Evolutionary conservation across 2,797 vertebrate genomes (phyloP).

Genomic region (Fistularia tabacaria): DNA sequence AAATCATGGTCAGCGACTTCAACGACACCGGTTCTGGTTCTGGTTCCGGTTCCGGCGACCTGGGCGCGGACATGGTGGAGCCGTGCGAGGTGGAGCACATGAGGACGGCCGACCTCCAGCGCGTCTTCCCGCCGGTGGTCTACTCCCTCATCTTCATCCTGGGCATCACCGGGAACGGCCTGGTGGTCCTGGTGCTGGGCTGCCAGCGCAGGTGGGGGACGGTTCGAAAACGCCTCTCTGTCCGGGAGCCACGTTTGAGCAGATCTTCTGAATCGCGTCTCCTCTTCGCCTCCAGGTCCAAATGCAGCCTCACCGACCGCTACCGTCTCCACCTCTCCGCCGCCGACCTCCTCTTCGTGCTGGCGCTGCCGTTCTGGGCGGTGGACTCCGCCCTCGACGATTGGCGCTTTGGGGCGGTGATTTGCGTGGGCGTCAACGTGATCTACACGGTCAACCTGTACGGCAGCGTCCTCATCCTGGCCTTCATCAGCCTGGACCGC

Average conservation of each 20-base stretch:
- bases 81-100: constrained; percentile 77
- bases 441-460: constrained; percentile 97
- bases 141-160: constrained; percentile 90
- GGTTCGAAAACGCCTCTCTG: no score
- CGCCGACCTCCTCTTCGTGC: constrained; percentile 94
- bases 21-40: constrained; percentile 79
- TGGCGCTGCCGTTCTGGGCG: constrained; percentile 96
- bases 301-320: constrained; percentile 91
- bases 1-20: constrained; percentile 48
- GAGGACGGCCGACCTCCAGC: constrained; percentile 81
- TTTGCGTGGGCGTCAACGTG: constrained; percentile 89
- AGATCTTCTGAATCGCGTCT: no score
- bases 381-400: constrained; percentile 82
- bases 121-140: constrained; percentile 88
- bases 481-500: constrained; percentile 96
- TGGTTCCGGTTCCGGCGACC: constrained; percentile 75
- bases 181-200: constrained; percentile 95
- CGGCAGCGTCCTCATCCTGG: constrained; percentile 95
- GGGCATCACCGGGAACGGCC: constrained; percentile 91
- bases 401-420: constrained; percentile 86
- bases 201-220: constrained; percentile 84
- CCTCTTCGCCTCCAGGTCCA: constrained; percentile 63
- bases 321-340: constrained; percentile 94
- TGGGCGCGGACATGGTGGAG: constrained; percentile 72
- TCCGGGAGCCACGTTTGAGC: no score